Conservation (phyloP, 23 tunicate species). For the Ciona savignyi region DNA sequence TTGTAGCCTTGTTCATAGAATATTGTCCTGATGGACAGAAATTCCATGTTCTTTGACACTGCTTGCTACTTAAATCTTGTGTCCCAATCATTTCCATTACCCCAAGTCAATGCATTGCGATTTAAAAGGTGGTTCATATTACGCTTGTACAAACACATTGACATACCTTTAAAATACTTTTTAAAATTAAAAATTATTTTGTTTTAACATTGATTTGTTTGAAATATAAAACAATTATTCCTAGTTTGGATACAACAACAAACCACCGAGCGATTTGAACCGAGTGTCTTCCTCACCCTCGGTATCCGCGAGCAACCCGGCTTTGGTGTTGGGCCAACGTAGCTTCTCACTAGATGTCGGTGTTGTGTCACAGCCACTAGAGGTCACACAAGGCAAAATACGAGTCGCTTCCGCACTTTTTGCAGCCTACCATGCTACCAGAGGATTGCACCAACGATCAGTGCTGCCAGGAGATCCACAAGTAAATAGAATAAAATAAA, state of each 20-base stretch:
- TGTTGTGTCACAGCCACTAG: conserved; percentile 50
- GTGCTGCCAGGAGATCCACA: conserved; percentile 61
- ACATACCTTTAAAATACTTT: too few species aligned
- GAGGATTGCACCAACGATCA: conserved; percentile 34
- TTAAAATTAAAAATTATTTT: too few species aligned
- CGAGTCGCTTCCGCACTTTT: conserved; percentile 39
- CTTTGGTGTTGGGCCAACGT: neutral
- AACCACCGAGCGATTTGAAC: conserved; percentile 9
- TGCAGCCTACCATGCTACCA: conserved; percentile 35
- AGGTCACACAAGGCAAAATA: conserved; percentile 25
- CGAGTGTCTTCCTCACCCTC: conserved; percentile 26
- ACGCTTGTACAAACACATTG: too few species aligned
- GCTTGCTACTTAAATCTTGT: too few species aligned
- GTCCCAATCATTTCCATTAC: too few species aligned
- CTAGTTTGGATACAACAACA: neutral
- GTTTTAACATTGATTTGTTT: too few species aligned
- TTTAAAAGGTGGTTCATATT: too few species aligned
- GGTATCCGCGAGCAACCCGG: neutral
- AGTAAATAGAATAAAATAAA: conserved; percentile 8
- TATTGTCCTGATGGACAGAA: too few species aligned
- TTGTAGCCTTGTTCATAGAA: too few species aligned
- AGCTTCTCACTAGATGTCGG: conserved; percentile 51
- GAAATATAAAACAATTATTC: too few species aligned
- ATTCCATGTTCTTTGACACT: too few species aligned
- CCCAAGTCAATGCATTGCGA: too few species aligned